Evolutionary conservation across 2,888 invertebrate genomes (phyloP).

Genomic region (Stegophylla sp.): DNA sequence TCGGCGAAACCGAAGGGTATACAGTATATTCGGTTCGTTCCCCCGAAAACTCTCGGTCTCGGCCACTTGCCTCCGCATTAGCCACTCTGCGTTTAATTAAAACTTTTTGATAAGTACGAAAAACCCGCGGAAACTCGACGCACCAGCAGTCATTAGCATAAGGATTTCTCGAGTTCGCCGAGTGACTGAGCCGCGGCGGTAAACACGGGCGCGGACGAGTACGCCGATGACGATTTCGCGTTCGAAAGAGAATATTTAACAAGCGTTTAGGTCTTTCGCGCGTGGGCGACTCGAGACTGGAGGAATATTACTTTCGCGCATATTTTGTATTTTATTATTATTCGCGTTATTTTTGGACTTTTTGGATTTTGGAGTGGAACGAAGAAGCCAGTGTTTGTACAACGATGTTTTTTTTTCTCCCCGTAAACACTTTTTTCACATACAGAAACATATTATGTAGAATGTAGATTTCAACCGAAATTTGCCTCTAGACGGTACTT

Average conservation of each 20-base stretch:
- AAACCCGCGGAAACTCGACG: conserved; percentile 47
- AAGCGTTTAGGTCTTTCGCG: conserved; percentile 1
- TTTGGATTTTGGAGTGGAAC: not conserved
- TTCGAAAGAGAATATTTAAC: conserved; percentile 34
- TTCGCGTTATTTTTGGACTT: not conserved
- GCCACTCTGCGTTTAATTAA: conserved; percentile 55
- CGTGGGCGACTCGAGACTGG: too few species aligned
- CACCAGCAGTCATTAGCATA: conserved; percentile 54
- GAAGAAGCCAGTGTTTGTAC: too few species aligned
- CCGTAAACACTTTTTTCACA: too few species aligned
- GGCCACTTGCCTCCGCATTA: conserved; percentile 56
- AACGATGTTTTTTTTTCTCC: too few species aligned
- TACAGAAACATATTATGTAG: too few species aligned
- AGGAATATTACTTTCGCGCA: not conserved
- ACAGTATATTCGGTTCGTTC: conserved; percentile 37
- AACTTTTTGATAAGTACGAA: conserved; percentile 58
- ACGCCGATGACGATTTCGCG: conserved; percentile 9
- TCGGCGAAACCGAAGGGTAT: conserved; percentile 49
- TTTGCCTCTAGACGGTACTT: too few species aligned
- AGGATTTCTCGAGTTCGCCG: conserved; percentile 33
- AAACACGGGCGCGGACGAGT: not conserved
- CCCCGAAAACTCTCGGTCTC: conserved; percentile 44
- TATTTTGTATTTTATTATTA: too few species aligned
- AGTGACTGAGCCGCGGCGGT: not conserved
- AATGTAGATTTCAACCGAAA: too few species aligned